A percentile compares a stretch with the other conserved stretches of the same genome.
Conservation (phyloP, 2,888 invertebrate genomes). For the Sipha maydis region DNA sequence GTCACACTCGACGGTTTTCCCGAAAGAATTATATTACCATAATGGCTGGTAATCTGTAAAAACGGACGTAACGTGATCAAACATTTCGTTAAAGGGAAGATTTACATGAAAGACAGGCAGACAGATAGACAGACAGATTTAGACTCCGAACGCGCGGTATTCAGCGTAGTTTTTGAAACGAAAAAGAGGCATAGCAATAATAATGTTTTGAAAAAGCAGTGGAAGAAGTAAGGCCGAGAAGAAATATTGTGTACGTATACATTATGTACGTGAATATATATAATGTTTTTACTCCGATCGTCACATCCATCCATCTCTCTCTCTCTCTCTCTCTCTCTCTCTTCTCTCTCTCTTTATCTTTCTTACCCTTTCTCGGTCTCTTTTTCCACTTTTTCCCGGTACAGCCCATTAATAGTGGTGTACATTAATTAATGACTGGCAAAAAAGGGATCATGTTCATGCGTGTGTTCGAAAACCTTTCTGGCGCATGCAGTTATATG, state of each 20-base stretch:
- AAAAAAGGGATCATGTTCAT: conserved; percentile 34
- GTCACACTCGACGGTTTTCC: conserved; percentile 34
- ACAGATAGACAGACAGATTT: neutral
- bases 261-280: neutral
- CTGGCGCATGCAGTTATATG: neutral
- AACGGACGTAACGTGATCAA: conserved; percentile 37
- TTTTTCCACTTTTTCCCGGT: neutral
- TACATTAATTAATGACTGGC: conserved; percentile 38
- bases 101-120: conserved; percentile 27
- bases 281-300: neutral
- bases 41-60: conserved; percentile 25
- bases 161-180: conserved; percentile 38
- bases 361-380: neutral
- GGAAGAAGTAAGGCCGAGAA: neutral
- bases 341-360: neutral
- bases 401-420: neutral
- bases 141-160: neutral
- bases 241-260: neutral
- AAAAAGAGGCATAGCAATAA: conserved; percentile 25
- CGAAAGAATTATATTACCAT: conserved; percentile 20
- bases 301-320: neutral
- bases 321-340: neutral
- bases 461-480: neutral
- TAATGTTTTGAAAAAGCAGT: neutral
- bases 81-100: conserved; percentile 28